Evolutionary conservation across 2,888 invertebrate genomes (phyloP).

Genomic region (Choreutis nemorana): DNA sequence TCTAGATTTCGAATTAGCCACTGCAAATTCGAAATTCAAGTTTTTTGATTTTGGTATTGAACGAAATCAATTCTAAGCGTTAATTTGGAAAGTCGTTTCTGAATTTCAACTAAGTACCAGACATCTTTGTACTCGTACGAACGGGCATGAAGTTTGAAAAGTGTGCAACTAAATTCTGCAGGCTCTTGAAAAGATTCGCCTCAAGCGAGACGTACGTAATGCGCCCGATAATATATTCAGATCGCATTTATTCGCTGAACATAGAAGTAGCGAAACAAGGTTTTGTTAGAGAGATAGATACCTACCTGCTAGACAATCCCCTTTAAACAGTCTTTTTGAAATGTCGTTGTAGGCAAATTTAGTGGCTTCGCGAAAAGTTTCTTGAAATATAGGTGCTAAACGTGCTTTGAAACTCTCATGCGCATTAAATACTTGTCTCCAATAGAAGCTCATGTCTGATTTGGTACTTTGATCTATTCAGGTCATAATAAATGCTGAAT

Average conservation of each 20-base stretch:
- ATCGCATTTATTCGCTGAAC: slow-evolving; percentile 53
- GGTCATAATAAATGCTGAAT: too few relatives aligned
- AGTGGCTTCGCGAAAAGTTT: slow-evolving; percentile 7
- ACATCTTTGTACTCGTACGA: slow-evolving; percentile 30
- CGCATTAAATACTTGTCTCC: too few relatives aligned
- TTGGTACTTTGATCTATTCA: too few relatives aligned
- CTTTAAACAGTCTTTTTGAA: slow-evolving; percentile 33
- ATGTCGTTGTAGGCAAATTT: slow-evolving; percentile 16
- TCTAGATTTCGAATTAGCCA: not conserved
- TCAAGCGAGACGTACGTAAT: slow-evolving; percentile 56
- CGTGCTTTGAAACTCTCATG: too few relatives aligned
- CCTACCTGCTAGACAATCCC: slow-evolving; percentile 30
- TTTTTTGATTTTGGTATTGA: too few relatives aligned
- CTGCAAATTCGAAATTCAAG: not conserved
- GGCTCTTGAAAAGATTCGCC: slow-evolving; percentile 36
- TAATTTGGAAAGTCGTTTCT: not conserved
- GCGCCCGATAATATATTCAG: slow-evolving; percentile 58
- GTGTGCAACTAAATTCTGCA: slow-evolving; percentile 43
- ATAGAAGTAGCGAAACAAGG: slow-evolving; percentile 53
- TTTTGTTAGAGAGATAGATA: slow-evolving; percentile 44
- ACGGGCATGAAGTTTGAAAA: slow-evolving; percentile 36
- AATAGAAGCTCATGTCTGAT: too few relatives aligned
- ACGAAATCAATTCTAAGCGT: too few relatives aligned
- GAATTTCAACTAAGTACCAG: slow-evolving; percentile 8
- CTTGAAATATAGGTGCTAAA: slow-evolving; percentile 7